Evolutionary conservation across 1,140 invertebrate genomes (phyloP), one percentile per base, ranked within the genome.

Genomic region (Bombus terrestris): DNA sequence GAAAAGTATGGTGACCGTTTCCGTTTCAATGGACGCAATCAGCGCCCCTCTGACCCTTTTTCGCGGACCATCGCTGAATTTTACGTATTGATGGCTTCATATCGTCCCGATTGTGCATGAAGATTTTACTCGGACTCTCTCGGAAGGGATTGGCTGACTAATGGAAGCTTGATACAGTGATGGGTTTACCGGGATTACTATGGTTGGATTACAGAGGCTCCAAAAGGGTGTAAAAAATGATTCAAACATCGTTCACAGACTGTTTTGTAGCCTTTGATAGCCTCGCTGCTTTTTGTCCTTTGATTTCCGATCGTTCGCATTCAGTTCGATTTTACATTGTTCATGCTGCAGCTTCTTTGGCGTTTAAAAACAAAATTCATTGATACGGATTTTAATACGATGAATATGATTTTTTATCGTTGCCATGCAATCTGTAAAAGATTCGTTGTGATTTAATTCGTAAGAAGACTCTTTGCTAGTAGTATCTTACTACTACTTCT

Each of bases 21-120:
- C 22, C 57, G 71, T 32, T 74, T 74, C 37, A 82, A 82, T 82
- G 71, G 57, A 37, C 71, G 81, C 81, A 74, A 82, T 82, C 81
- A 82, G n/a, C n/a, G 13, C 64, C 8, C 64, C 15, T 66, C 64
- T 66, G n/a, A 35, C 15, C 64, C 15, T 35, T 32, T 37, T n/a
- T 18, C 25, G 64, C 18, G 18, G 18, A 53, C 47, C 47, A 53
- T 53, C 18, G 13, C 32, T n/a, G 39, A 81, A 81, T 41, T 75
- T 66, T 72, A n/a, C 71, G 57, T 62, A 64, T 43, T 35, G 71
- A 64, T 41, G 71, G n/a, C 72, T 39, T 62, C 35, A 74, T 62
- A 28, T 57, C 13, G 64, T 37, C 13, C 37, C 53, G 37, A 62
- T 74, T 35, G 53, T 47, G 39, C 41, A 47, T 64, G n/a, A 74